Evolutionary conservation across 2,797 vertebrate genomes (phyloP), one percentile per base, ranked within the genome.

Genomic region (Uromys caudimaculatus): DNA sequence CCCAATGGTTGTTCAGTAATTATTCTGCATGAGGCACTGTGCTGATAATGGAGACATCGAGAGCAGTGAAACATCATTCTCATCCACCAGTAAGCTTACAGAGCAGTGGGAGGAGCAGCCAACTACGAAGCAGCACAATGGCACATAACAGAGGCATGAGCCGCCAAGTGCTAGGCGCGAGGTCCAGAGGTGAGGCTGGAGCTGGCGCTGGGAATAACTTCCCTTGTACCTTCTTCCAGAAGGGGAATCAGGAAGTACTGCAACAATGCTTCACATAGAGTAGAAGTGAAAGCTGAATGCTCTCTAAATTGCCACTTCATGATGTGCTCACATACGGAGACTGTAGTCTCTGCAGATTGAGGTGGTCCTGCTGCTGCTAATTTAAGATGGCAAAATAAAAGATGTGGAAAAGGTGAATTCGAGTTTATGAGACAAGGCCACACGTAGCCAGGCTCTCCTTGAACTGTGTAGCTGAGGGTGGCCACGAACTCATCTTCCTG

Each of bases 1-100:
- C 35, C 69, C 69, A 91, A 62, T 4, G 60, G 79, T 32, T 93
- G 52, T 93, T 96, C 9, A 93, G n/a, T 95, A 54, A 96, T 47
- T 52, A 47, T 27, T 92, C 88, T 94, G 7, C 81, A 23, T 50
- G 94, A 96, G 93, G 67, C 86, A 93, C 16, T 97, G 38, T 92
- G 64, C 60, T 90, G 11, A 83, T 50, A 86, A 82, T 47, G 54
- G 73, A 96, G 90, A 90, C n/a, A 79, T 81, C 60, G 41, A 89
- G 47, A 91, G 83, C 32, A 96, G 58, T 84, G 86, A 94, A 85
- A 89, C 58, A 79, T 44, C 60, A 92, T 86, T 92, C 50, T n/a
- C 35, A 90, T 17, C 2, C 67, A 91, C 78, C 24, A 90, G 23
- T 75, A 90, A 93, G 47, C 14, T 85, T 83, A 91, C 16, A 89